Evolutionary conservation across 2,888 invertebrate genomes (phyloP), one percentile per base, ranked within the genome.

Genomic region (Orthosia gracilis): DNA sequence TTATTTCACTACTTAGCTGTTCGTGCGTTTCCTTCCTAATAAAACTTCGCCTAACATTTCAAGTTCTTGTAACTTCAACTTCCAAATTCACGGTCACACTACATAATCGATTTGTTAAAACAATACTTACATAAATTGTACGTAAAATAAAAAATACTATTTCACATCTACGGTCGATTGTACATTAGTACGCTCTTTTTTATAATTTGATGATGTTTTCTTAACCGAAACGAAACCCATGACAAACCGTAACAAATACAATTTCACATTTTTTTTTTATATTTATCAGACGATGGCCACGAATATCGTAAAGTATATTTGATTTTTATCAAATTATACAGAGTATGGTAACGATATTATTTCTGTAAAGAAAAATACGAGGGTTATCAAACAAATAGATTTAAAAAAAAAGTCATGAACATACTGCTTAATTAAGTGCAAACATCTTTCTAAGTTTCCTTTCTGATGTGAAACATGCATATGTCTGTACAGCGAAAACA

Each of bases 151-250:
- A 65, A 80, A 76, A 65, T 64, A 74, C 57, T 71, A 69, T 65
- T 77, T 72, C 23, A 70, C 55, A 71, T 75, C 55, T 59, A 66
- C 66, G 61, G 18, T 78, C 67, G 71, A 68, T 62, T 65, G 52
- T 71, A 66, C 47, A 47, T 50, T 55, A 58, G 45, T 55, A 64
- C 71, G 69, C 49, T 67, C 31, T 74, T 82, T 82, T 85, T 80
- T 69, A 67, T 63, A 73, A 50, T 69, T 67, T 58, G 76, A 80
- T 71, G 77, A 75, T 78, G 67, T 85, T 83, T 79, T 79, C 68
- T 68, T 70, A 69, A 69, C 82, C 76, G 67, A 57, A 86, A 86
- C 86, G 49, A 86, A 86, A 83, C 15, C 62, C 85, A 73, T 86
- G 86, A 83, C 83, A 80, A 75, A 54, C 76, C 85, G 78, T 80